These are phyloP conservation scores for Chaetogeoica ovagalla DNA, from an alignment of 2,888 invertebrate genomes.

Conservation along the genomic window DNA sequence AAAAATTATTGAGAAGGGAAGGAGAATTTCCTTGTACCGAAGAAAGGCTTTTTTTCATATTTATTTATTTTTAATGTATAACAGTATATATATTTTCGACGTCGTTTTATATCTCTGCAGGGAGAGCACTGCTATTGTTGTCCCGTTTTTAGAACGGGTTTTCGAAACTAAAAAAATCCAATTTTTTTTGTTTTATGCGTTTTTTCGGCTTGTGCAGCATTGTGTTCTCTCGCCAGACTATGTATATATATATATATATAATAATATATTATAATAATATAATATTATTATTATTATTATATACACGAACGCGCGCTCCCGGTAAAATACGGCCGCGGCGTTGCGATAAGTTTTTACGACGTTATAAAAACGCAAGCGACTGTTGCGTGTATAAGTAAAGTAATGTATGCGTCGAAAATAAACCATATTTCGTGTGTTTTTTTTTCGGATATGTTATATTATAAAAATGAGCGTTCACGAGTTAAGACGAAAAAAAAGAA, in stretches of 20 bases:
- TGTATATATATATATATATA: neutral
- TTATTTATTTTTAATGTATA: too few relatives aligned
- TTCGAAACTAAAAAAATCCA: neutral
- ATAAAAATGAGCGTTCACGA: neutral
- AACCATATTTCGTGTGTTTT: neutral
- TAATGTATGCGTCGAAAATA: slow-evolving; percentile 7
- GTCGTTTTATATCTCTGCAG: too few relatives aligned
- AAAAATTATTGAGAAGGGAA: too few relatives aligned
- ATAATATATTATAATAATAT: neutral
- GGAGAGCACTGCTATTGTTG: too few relatives aligned
- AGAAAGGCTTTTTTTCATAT: too few relatives aligned
- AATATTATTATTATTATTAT: neutral
- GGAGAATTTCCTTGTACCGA: too few relatives aligned
- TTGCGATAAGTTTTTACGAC: slow-evolving; percentile 42
- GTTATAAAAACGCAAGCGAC: slow-evolving; percentile 31
- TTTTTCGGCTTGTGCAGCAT: slow-evolving; percentile 21
- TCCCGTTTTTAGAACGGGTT: too few relatives aligned
- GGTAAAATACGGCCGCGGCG: slow-evolving; percentile 3
- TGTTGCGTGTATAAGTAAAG: neutral
- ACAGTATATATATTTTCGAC: too few relatives aligned
- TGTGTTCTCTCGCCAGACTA: slow-evolving; percentile 27
- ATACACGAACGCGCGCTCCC: neutral
- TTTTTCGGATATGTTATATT: neutral
- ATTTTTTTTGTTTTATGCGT: slow-evolving; percentile 35
- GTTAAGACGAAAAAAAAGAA: too few relatives aligned